Base-by-base conservation (phyloP, 1,140 invertebrate species). In the Camponotus pennsylvanicus region DNA sequence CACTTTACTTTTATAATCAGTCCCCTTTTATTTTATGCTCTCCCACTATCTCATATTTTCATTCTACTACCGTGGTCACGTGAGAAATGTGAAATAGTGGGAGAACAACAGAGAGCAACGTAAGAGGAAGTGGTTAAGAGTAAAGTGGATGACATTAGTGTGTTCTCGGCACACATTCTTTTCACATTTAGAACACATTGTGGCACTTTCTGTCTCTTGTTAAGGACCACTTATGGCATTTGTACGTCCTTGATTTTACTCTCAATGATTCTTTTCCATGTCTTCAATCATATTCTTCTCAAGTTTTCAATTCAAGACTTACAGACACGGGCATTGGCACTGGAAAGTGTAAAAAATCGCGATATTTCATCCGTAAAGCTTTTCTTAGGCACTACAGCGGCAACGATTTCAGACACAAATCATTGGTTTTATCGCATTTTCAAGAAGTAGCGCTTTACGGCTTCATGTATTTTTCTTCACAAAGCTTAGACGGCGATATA, bases 1-100 rank as follows among this genome's bases (percentile, higher is more conserved):
- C 11, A 61, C 34, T 71, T 71, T 52, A 71, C 8, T 27, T 75
- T 57, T 61, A 27, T 27, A 73, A 73, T 75, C 71, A 42, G n/a
- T 42, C 55, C 37, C 55, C 34, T 42, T 13, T 75, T 11, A 7
- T 34, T 11, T 59, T 37, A 34, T 34, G 37, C n/a, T 75, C 71
- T 27, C 59, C 18, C 34, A 18, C 7, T 18, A 37, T 55, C 27
- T 75, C 4, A 21, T 34, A 15, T 18, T 61, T 61, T 5, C 49
- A 52, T 52, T 52, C 11, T 40, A 1, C 5, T 52, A 52, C 9
- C 49, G 13, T 18, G 15, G 49, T 52, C 49, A 52, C 49, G 49
- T 52, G 49, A 4, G 49, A 52, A 52, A 52, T 52, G 49, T 5
- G 49, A 52, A 52, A 52, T 52, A 52, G 49, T 52, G 49, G 49